Evolutionary conservation across 2,113 vertebrate species (phyloP).

Genomic region (Rallus limicola): DNA sequence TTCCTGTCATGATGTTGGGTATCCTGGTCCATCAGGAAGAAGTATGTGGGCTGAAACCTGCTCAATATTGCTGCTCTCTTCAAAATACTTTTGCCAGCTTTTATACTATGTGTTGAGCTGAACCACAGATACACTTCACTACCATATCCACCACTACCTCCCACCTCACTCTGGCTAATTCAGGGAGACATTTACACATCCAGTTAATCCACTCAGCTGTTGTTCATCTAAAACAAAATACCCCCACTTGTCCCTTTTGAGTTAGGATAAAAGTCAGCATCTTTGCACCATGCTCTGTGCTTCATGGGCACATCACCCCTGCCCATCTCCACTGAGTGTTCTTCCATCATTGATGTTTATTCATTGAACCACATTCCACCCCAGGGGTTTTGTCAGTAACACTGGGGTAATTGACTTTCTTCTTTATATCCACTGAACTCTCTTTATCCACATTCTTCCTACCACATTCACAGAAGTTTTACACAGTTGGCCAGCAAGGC

Average conservation of each 20-base stretch:
- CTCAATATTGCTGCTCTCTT: not conserved
- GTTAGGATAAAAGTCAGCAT: not conserved
- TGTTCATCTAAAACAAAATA: not conserved
- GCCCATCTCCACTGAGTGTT: not conserved
- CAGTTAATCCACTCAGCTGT: not conserved
- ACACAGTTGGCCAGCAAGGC: not conserved
- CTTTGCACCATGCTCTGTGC: not conserved
- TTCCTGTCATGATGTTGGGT: fast-evolving
- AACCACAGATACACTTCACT: fast-evolving
- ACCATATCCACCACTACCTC: no score
- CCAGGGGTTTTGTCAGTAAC: not conserved
- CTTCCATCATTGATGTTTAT: not conserved
- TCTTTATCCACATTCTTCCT: not conserved
- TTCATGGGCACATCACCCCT: not conserved
- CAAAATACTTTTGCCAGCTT: not conserved
- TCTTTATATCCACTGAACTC: not conserved
- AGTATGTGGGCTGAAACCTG: not conserved
- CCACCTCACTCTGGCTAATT: not conserved
- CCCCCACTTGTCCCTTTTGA: not conserved
- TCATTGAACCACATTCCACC: not conserved
- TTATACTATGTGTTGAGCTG: fast-evolving
- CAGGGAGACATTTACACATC: not conserved
- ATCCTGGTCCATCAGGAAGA: fast-evolving
- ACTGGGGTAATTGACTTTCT: not conserved
- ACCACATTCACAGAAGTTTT: not conserved